Evolutionary conservation across 2,888 invertebrate species (phyloP), one percentile per base, ranked within the genome.

Genomic region (Salpingus planirostris): DNA sequence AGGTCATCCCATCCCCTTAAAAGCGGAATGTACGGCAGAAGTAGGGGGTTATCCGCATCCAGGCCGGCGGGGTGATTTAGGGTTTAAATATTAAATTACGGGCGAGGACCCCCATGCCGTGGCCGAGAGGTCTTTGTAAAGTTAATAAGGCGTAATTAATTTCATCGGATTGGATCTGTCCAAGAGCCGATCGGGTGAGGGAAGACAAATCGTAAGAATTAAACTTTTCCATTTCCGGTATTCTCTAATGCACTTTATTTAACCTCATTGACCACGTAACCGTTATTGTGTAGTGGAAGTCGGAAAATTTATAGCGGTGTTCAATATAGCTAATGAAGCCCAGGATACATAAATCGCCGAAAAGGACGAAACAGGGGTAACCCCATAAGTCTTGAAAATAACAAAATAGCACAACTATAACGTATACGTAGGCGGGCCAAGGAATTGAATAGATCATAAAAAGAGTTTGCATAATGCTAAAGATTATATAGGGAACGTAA

Each of bases 241-340:
- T 50, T 47, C 50, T 47, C 54, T 54, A 57, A 58, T 57, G 57
- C 55, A 57, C 54, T 57, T 57, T 59, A 58, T 59, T 57, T 57
- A 59, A 58, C 58, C 57, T 58, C 57, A 55, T 58, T 60, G 58
- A 57, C 57, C 59, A 54, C 54, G 52, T 56, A 58, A 55, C 54
- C 52, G 58, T 52, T 59, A 59, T 59, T 60, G 57, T 60, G 58
- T 53, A 55, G 54, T 54, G 50, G 57, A 54, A 48, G 46, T 50
- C 46, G 49, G 49, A 37, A 53, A 57, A 62, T 62, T 62, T 62
- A 62, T 59, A 49, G 57, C 54, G 49, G 50, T 47, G 49, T 62
- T 60, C 60, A 59, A 63, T 63, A 62, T 50, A 61, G 61, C 59
- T 63, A 63, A 63, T 63, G 63, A 62, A 62, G 55, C 56, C 47